Conservation (phyloP, 2,113 vertebrate genomes). For the Sitta europaea region DNA sequence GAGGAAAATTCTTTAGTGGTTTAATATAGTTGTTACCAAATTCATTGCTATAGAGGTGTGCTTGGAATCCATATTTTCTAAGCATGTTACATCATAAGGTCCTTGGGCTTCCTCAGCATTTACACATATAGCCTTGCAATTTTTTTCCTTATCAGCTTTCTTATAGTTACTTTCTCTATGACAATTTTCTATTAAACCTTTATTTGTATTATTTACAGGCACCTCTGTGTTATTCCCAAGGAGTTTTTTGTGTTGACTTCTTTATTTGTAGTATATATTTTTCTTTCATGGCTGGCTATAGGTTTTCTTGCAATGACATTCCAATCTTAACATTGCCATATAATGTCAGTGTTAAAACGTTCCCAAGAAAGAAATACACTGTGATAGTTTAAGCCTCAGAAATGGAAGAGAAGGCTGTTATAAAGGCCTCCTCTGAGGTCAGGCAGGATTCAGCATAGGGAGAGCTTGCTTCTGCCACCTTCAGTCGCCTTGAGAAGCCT, state of each 20-base stretch:
- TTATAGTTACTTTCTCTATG: neutral
- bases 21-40: neutral
- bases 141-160: neutral
- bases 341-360: neutral
- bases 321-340: conserved; percentile 16
- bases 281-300: neutral
- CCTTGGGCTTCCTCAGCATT: neutral
- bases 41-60: neutral
- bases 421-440: neutral
- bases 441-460: neutral
- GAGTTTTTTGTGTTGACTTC: conserved; percentile 10
- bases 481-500: neutral
- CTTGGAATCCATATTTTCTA: neutral
- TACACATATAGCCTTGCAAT: neutral
- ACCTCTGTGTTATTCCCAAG: neutral
- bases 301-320: conserved; percentile 21
- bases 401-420: neutral
- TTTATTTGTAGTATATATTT: conserved; percentile 6
- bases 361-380: neutral
- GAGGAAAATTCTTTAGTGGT: neutral
- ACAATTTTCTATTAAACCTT: conserved; percentile 6
- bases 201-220: neutral
- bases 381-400: neutral
- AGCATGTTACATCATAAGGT: neutral
- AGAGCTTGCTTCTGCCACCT: neutral